Base-by-base conservation (phyloP, 2,888 invertebrate genomes). In the Cheilosia vulpina region DNA sequence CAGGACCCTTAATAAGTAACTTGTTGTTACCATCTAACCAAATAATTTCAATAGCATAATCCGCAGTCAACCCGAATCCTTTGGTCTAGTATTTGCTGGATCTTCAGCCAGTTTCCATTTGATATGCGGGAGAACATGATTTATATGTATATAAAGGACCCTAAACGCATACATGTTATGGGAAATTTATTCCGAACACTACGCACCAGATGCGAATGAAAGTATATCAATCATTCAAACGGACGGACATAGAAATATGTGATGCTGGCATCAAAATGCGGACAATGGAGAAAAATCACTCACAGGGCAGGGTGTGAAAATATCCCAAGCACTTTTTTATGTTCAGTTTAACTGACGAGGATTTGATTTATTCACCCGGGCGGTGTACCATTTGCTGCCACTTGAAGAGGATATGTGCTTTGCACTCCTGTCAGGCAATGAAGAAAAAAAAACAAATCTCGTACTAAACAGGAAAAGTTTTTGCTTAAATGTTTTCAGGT, bases 291-390 rank as follows among this genome's bases (percentile, higher is more conserved):
- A 34, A 55, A 62, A 60, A 27, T 19, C 24, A 47, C 9, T 4
- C 45, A 47, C 31, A 2, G 2, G 21, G 21, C 21, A 21, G 21
- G 34, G 47, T 53, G 4, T 38, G 38, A 52, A 50, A 21, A 31
- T 55, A 15, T 9, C 38, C 34, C 38, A 38, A 24, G 5, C 58
- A 60, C 17, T 68, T 62, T 62, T 73, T 66, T 52, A 43, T 57
- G 21, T 11, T 52, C 34, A 19, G 19, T 73, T 66, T 19, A 17
- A 38, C 47, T 68, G 77, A 62, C 34, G 71, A 60, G 71, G 66
- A 82, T 65, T 77, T 76, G 82, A 82, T 82, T 82, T 77, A 72
- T 77, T 82, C 76, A 45, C 55, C 58, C 38, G 34, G 58, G 19
- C 31, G 24, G 38, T 62, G 62, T 68, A 69, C 53, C 55, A 65